Evolutionary conservation across 64 coral and sea anemone species (phyloP), one percentile per base, ranked within the genome.

Genomic region (Astreopora myriophthalma): DNA sequence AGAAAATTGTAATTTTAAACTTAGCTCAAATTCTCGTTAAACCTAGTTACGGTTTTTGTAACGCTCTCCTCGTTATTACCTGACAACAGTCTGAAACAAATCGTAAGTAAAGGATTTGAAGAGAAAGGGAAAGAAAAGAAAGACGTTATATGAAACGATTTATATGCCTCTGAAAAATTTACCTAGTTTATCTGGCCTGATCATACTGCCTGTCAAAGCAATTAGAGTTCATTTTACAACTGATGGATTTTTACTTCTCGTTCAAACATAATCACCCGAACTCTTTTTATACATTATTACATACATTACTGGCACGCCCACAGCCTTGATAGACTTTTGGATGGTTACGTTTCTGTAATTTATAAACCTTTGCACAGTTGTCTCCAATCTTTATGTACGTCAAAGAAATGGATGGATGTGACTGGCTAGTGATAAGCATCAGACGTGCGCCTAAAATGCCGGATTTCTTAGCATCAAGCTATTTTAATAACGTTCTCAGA

Each of bases 291-390:
- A n/a, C 1, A 57, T 38, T 36, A 37, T 55, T 55, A 44, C 11
- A 19, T 19, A 19, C 51, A 55, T 27, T n/a, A 62, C 24, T 64
- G 55, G 34, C 34, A 34, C 16, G 76, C 22, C 48, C 30, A 34
- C 48, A 80, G 49, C 27, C 48, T 33, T 32, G 52, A 64, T 24
- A 40, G 34, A 39, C 28, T 62, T 64, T 83, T 32, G 39, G 36
- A 83, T 34, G 79, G 23, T 83, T 65, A 25, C 38, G 25, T 36
- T 83, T 83, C 20, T 19, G 32, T 83, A 37, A 83, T 83, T 65
- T 83, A 2, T 40, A 38, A 62, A 83, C 48, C 70, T 64, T 83
- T 83, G 58, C 57, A 64, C 52, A 83, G 55, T 83, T 83, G 79
- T 33, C 20, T 38, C 17, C 8, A 17, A 37, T 37, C 37, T 83